Evolutionary conservation across 2,888 invertebrate genomes (phyloP), one percentile per base, ranked within the genome.

Genomic region (Torymus aiolomorphi): DNA sequence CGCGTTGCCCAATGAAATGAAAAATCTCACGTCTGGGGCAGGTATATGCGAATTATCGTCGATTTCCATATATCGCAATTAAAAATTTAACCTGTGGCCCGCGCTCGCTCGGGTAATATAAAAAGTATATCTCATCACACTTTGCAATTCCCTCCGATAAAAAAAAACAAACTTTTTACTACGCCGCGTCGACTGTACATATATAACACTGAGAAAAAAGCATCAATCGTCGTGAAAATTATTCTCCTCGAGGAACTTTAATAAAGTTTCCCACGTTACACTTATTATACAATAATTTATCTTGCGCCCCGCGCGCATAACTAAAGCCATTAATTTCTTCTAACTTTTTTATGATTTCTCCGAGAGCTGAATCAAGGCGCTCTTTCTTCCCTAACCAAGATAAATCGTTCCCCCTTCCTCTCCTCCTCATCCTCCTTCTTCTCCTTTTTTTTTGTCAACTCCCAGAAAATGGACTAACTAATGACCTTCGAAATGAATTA

Each of bases 271-370:
- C 63, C 63, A 76, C 42, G 24, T 63, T 42, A 59, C 18, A 24
- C 49, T 57, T 59, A 3, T 42, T 42, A 42, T 42, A 42, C n/a
- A 70, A 71, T 72, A 57, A 70, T 77, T 59, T 57, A 77, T 71
- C 16, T 52, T 10, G 2, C 52, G 59, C 42, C 8, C 8, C 31
- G 52, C 63, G 66, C 62, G 24, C 67, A 67, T 51, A 49, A 49
- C 69, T 8, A 18, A 56, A n/a, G 51, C 69, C 67, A 74, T 78
- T 73, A 61, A 67, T 78, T 73, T 52, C 62, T 31, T 72, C 18
- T 31, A 59, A 61, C 42, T 66, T 59, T 52, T 72, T 73, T 72
- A 49, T 72, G 42, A 51, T 78, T 52, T 61, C 49, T 61, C 11
- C 13, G 42, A 51, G n/a, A 51, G n/a, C 16, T 24, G 31, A 71